A percentile compares a stretch with the other conserved stretches of the same genome.
These are phyloP conservation scores for Tamandua tetradactyla DNA, from an alignment of 2,797 vertebrate species.

Conservation along the genomic window DNA sequence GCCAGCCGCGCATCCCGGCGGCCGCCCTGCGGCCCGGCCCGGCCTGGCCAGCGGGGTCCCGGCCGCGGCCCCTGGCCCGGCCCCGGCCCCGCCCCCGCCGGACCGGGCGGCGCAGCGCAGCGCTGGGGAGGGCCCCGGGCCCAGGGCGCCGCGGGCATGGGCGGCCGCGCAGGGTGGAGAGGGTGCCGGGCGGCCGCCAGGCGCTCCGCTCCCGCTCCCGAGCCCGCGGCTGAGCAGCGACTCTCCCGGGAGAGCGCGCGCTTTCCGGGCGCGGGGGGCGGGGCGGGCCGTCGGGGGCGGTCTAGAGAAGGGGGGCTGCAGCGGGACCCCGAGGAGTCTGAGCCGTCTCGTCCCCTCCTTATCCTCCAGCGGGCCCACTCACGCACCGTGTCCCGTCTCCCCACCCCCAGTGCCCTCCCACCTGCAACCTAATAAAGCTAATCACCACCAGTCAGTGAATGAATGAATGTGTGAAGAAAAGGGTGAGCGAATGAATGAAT, in stretches of 20 bases:
- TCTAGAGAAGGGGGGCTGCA: not conserved
- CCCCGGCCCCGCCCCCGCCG: slow-evolving; percentile 61
- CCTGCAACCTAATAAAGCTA: not conserved
- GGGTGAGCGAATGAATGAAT: not conserved
- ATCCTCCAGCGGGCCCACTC: not conserved
- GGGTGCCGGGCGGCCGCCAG: not conserved
- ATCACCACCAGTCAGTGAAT: not conserved
- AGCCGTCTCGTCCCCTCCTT: not conserved
- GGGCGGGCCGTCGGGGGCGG: not conserved
- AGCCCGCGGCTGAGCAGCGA: slow-evolving; percentile 59
- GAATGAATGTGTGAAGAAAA: not conserved
- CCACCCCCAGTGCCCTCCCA: not conserved
- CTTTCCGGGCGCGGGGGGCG: slow-evolving; percentile 27
- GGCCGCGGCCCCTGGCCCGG: not conserved
- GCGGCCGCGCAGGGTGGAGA: slow-evolving; percentile 35
- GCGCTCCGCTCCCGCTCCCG: slow-evolving; percentile 1
- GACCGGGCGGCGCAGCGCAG: slow-evolving; percentile 62
- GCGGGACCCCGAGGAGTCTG: not conserved
- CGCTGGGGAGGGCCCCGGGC: slow-evolving; percentile 63
- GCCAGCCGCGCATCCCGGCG: slow-evolving; percentile 92
- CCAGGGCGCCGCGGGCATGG: slow-evolving; percentile 67
- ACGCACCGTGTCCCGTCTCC: rapidly evolving
- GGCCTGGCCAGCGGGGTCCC: slow-evolving; percentile 81
- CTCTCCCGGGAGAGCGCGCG: slow-evolving; percentile 67
- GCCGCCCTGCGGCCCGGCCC: slow-evolving; percentile 85